Percentiles rank a stretch among this genome's conserved stretches.
Evolutionary conservation across 2,888 invertebrate genomes (phyloP).

Genomic region (Sminthurinus aureus): DNA sequence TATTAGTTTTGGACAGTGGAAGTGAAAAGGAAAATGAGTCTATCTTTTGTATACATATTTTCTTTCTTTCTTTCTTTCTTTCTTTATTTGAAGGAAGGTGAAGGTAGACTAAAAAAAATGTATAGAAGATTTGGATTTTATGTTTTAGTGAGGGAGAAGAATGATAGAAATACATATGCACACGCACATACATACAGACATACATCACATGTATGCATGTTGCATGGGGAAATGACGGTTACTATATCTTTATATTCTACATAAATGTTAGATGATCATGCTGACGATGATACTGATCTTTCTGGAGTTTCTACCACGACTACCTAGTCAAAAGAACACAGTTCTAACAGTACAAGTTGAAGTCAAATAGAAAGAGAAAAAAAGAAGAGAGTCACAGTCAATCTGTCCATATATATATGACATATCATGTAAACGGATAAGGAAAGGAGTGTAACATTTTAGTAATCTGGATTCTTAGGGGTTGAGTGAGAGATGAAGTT

Average conservation of each 20-base stretch:
- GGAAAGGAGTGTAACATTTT: not conserved
- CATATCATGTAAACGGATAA: slow-evolving; percentile 15
- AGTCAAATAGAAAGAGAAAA: no score
- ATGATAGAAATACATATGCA: not conserved
- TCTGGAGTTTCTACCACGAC: not conserved
- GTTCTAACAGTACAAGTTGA: no score
- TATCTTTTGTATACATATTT: no score
- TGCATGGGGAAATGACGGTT: no score
- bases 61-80: not conserved
- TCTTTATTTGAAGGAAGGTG: not conserved
- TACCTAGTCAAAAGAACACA: no score
- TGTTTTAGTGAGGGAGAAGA: not conserved
- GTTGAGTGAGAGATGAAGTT: slow-evolving; percentile 36
- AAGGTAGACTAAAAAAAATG: not conserved
- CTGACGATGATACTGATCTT: not conserved
- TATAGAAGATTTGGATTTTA: not conserved
- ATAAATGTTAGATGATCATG: no score
- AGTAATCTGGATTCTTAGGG: slow-evolving; percentile 26
- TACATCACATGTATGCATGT: not conserved
- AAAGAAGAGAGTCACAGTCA: not conserved
- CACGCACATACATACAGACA: not conserved
- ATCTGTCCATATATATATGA: slow-evolving; percentile 4
- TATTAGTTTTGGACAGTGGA: slow-evolving; percentile 10
- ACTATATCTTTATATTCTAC: no score
- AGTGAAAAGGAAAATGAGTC: not conserved